Conservation (phyloP, 2,113 vertebrate genomes). For the Stictonetta naevosa region DNA sequence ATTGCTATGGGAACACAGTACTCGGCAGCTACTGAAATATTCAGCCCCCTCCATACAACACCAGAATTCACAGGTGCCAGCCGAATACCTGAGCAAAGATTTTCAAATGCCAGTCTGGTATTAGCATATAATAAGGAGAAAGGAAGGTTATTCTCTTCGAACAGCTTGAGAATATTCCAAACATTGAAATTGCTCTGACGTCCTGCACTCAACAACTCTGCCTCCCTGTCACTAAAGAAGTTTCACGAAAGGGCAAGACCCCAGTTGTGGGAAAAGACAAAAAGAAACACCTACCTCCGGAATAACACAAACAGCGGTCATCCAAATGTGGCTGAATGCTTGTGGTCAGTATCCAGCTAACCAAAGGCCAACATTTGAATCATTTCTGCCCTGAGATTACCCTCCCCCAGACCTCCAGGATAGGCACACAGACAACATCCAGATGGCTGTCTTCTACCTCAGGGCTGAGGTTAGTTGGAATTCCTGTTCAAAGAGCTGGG, state of each 20-base stretch:
- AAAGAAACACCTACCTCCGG: not conserved
- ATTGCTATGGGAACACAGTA: constrained; percentile 61
- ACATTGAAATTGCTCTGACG: not conserved
- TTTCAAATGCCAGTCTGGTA: not conserved
- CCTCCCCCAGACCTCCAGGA: not conserved
- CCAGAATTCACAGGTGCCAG: not conserved
- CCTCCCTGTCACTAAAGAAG: not conserved
- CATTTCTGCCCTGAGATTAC: not conserved
- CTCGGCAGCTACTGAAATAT: constrained; percentile 19
- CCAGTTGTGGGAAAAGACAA: not conserved
- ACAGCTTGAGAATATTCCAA: not conserved
- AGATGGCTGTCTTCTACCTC: not conserved
- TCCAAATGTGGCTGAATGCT: not conserved
- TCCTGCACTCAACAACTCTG: not conserved
- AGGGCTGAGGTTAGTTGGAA: not conserved
- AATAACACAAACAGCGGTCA: not conserved
- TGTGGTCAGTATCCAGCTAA: constrained; percentile 6
- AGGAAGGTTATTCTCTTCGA: not conserved
- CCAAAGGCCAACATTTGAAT: not conserved
- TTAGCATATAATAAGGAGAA: constrained; percentile 12
- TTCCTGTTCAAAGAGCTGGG: constrained; percentile 6
- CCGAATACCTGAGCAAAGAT: constrained; percentile 25
- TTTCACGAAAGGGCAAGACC: not conserved
- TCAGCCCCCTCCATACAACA: constrained; percentile 8
- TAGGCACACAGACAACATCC: not conserved